Conservation (phyloP, 2,888 invertebrate genomes). For the Carcina quercana region DNA sequence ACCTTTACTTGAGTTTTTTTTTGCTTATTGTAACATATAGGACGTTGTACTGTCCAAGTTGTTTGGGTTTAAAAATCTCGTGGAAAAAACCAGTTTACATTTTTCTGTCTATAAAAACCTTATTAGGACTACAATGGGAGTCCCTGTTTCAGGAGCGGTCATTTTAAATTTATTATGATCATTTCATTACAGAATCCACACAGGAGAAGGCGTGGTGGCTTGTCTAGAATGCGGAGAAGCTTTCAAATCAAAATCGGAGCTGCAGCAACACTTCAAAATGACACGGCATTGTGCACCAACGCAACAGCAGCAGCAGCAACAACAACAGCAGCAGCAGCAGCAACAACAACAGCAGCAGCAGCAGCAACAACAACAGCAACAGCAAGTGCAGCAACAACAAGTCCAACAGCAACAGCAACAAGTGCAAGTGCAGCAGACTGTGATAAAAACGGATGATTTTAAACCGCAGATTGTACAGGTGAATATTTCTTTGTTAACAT, state of each 20-base stretch:
- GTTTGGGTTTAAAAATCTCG: too few relatives aligned
- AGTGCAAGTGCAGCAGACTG: constrained; percentile 54
- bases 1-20: too few relatives aligned
- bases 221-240: constrained; percentile 86
- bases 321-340: constrained; percentile 35
- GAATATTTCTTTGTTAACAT: constrained; percentile 9
- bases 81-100: too few relatives aligned
- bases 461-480: constrained; percentile 74
- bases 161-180: too few relatives aligned
- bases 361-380: constrained; percentile 46
- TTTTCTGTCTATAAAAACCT: too few relatives aligned
- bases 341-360: constrained; percentile 34
- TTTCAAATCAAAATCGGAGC: constrained; percentile 80
- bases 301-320: constrained; percentile 36
- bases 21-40: too few relatives aligned
- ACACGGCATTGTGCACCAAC: constrained; percentile 58
- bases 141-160: too few relatives aligned
- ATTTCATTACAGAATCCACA: constrained; percentile 79
- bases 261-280: constrained; percentile 79
- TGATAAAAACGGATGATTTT: constrained; percentile 67
- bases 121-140: too few relatives aligned
- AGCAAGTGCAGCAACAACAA: constrained; percentile 56
- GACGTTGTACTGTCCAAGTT: too few relatives aligned
- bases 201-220: constrained; percentile 82
- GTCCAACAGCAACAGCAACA: constrained; percentile 33